Evolutionary conservation across 1,140 invertebrate genomes (phyloP).

Genomic region (Hylaeus anthracinus): DNA sequence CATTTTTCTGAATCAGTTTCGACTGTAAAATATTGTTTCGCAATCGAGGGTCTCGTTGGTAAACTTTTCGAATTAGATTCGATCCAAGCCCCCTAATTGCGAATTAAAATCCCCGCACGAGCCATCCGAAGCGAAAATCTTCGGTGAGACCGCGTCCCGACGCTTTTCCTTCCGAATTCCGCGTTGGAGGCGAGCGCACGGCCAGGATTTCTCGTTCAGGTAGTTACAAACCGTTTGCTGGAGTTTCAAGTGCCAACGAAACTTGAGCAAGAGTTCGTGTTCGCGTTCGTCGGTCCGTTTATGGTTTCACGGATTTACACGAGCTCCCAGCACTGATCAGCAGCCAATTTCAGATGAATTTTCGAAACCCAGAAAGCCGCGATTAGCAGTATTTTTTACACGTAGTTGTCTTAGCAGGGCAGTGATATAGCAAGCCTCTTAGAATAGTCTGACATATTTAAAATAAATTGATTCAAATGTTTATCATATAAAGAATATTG

Average conservation of each 20-base stretch:
- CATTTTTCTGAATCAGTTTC: no score
- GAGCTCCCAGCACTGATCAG: conserved; percentile 34
- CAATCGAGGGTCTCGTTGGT: no score
- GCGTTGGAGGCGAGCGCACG: not conserved
- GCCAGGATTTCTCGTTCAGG: conserved; percentile 30
- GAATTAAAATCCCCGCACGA: not conserved
- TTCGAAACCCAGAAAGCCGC: not conserved
- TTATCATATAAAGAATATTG: no score
- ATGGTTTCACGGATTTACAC: conserved; percentile 54
- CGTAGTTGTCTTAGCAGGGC: no score
- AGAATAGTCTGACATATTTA: no score
- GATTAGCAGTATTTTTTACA: not conserved
- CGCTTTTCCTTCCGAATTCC: not conserved
- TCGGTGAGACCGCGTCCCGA: not conserved
- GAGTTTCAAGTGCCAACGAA: conserved; percentile 40
- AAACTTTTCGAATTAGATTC: not conserved
- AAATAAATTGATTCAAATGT: no score
- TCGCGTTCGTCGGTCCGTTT: conserved; percentile 42
- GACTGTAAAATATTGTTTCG: no score
- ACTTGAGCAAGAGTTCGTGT: conserved; percentile 20
- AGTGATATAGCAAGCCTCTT: no score
- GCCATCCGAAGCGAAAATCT: not conserved
- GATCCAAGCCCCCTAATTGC: not conserved
- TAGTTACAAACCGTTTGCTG: conserved; percentile 41
- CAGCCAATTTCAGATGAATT: conserved; percentile 13